These are phyloP conservation scores for Criorhina ranunculi DNA, from an alignment of 2,888 invertebrate species.

Conservation along the genomic window DNA sequence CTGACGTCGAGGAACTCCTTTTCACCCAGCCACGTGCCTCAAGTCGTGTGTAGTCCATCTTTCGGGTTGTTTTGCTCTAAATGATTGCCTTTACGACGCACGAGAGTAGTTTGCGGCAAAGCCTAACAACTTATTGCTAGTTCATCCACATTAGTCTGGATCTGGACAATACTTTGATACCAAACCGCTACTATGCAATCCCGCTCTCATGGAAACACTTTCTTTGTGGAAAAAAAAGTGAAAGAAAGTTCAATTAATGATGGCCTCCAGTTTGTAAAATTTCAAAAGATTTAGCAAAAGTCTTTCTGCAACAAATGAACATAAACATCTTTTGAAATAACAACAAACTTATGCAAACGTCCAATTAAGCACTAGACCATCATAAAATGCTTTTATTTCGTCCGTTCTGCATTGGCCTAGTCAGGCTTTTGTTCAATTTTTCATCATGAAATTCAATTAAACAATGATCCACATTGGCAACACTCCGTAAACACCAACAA, in stretches of 20 bases:
- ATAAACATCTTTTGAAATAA: background rate
- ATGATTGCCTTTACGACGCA: no score
- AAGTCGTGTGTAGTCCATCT: no score
- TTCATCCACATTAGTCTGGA: no score
- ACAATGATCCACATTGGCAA: constrained; percentile 25
- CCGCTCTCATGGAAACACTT: background rate
- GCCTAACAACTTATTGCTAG: no score
- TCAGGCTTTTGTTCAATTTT: background rate
- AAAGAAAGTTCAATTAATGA: constrained; percentile 4
- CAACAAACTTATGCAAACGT: constrained; percentile 26
- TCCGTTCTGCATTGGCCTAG: constrained; percentile 6
- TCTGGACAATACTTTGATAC: no score
- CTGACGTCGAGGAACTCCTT: no score
- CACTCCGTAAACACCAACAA: background rate
- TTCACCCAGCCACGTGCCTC: no score
- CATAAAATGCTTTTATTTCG: constrained; percentile 10
- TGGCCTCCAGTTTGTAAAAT: background rate
- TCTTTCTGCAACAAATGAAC: background rate
- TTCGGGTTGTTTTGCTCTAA: no score
- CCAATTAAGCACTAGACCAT: constrained; percentile 10
- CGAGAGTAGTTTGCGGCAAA: no score
- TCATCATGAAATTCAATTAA: constrained; percentile 10
- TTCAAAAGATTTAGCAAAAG: constrained; percentile 9
- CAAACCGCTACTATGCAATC: no score
- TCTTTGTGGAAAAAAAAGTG: background rate